Conservation (phyloP, 2,888 invertebrate species). For the Acleris literana region DNA sequence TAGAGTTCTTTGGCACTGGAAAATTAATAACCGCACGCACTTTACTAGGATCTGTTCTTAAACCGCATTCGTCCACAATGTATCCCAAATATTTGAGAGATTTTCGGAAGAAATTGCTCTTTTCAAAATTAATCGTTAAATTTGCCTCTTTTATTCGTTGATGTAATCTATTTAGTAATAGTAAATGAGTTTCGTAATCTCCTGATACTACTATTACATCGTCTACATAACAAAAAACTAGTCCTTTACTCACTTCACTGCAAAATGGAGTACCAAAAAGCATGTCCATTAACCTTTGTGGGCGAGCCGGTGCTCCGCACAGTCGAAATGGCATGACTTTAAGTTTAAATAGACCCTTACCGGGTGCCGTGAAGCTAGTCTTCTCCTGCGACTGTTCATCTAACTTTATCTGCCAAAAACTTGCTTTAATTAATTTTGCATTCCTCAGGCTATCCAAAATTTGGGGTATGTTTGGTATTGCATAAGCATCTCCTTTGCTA, state of each 20-base stretch:
- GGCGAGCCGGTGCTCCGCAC: constrained; percentile 28
- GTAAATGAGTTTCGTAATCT: constrained; percentile 33
- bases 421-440: constrained; percentile 27
- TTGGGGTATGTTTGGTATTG: constrained; percentile 31
- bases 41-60: constrained; percentile 7
- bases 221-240: constrained; percentile 37
- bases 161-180: constrained; percentile 14
- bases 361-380: constrained; percentile 36
- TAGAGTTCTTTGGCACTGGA: not conserved
- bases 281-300: constrained; percentile 26
- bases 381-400: constrained; percentile 29
- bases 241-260: constrained; percentile 1
- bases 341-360: constrained; percentile 36
- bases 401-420: constrained; percentile 17
- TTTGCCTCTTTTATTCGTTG: constrained; percentile 22
- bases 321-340: constrained; percentile 38
- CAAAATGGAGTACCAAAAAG: not conserved
- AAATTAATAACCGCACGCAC: constrained; percentile 9
- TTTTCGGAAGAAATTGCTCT: constrained; percentile 9
- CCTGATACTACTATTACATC: constrained; percentile 34
- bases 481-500: constrained; percentile 28
- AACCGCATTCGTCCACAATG: constrained; percentile 10
- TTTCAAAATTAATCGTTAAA: constrained; percentile 38
- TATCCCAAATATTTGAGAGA: constrained; percentile 6
- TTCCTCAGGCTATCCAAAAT: constrained; percentile 35